Base-by-base conservation (phyloP, 1,140 invertebrate genomes). In the Whitmania pigra region DNA sequence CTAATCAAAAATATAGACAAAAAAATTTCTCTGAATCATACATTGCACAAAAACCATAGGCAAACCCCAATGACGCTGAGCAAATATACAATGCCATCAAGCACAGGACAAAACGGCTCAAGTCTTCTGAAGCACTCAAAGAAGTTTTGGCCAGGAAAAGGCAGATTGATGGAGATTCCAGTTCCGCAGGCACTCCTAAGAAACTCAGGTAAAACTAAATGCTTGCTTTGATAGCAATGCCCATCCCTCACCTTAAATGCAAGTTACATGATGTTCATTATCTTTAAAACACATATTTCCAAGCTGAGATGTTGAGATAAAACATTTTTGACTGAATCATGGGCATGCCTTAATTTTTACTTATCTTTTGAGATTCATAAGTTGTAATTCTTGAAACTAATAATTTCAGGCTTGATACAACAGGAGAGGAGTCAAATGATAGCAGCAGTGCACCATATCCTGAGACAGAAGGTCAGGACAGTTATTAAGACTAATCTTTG, bases 1-100 rank as follows among this genome's bases (percentile, higher is more conserved):
- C 77, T 29, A 11, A 49, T n/a, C n/a, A 29, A 3, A 5, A 36
- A 66, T 72, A 20, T 66, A 66, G 4, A n/a, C 0, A 11, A 49
- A 13, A 49, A 49, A 49, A 49, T 3, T 49, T 1, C 13, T 49
- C 15, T 49, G 43, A 49, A 49, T 11, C 3, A 49, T 49, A 49
- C 5, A 1, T 49, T 3, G 0, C 31, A 36, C 15, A 22, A 29
- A 31, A 29, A 67, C 36, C 40, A 53, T 83, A 90, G 88, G 89
- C 89, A 20, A 88, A 87, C 70, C 88, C 88, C 0, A 89, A 88
- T 69, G 90, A 93, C 78, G 88, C 89, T 15, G 88, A 88, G 69
- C 87, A 88, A 75, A 79, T 94, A 54, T 85, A 88, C 76, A 85
- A 86, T 77, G 87, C 88, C 1, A 80, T 94, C 43, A 85, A 88